phyloP scores from a whole-genome alignment of 1,140 invertebrate genomes.

The Heliconius himera region DNA sequence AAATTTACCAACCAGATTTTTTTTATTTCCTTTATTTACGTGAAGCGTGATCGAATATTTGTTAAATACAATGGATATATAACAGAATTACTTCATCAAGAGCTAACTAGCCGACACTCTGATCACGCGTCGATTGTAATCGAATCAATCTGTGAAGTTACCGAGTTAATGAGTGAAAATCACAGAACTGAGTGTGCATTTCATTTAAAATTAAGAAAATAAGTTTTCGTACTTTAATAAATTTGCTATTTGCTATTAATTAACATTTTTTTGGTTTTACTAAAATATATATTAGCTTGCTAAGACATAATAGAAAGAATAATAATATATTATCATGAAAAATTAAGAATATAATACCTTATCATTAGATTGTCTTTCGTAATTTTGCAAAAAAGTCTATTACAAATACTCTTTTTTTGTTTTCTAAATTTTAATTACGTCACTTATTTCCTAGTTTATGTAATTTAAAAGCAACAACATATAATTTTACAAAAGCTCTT shows the following conservation, averaged over 20 bases:
- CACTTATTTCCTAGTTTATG: too few relatives aligned
- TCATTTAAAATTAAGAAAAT: neutral
- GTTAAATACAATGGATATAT: slow-evolving; percentile 1
- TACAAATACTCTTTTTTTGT: too few relatives aligned
- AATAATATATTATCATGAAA: too few relatives aligned
- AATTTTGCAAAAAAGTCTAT: too few relatives aligned
- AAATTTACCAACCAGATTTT: neutral
- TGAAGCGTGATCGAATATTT: neutral
- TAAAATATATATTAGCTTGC: too few relatives aligned
- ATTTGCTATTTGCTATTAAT: neutral
- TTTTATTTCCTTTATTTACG: neutral
- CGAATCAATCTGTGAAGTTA: slow-evolving; percentile 7
- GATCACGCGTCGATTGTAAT: slow-evolving; percentile 18
- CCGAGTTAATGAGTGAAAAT: slow-evolving; percentile 4
- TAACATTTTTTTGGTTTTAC: too few relatives aligned
- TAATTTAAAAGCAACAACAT: too few relatives aligned
- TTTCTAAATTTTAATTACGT: too few relatives aligned
- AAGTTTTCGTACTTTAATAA: neutral
- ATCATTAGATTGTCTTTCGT: too few relatives aligned
- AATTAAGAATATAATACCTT: too few relatives aligned
- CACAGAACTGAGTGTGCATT: neutral
- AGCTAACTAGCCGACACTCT: slow-evolving; percentile 21
- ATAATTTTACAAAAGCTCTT: too few relatives aligned
- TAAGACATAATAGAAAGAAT: too few relatives aligned
- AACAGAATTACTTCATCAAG: slow-evolving; percentile 19